Evolutionary conservation across 2,888 invertebrate genomes (phyloP), one percentile per base, ranked within the genome.

Genomic region (Seira sanloemensis): DNA sequence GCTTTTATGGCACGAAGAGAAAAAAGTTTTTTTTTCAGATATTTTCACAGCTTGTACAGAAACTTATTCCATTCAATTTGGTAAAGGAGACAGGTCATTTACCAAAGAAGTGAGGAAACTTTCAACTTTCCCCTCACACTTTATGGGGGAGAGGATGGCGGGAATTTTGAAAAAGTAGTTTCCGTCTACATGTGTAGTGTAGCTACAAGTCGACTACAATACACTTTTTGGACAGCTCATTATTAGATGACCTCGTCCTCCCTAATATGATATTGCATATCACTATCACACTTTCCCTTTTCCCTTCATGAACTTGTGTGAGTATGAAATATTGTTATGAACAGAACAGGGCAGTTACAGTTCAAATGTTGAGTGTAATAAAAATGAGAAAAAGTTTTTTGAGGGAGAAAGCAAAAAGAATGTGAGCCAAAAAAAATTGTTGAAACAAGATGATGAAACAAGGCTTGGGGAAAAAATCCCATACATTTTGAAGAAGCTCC

Each of bases 41-140:
- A 18, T 74, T 21, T 37, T 62, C 37, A 1, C 24, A n/a, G n/a
- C n/a, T n/a, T n/a, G n/a, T n/a, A 37, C 25, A 78, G 62, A 72
- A 67, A 73, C 24, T 46, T 72, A 72, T 46, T 26, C 50, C 66
- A 79, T 79, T 73, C 67, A 72, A 67, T 79, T 79, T 79, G 67
- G 50, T 21, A 23, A 46, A 46, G 46, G 50, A 66, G 67, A 67
- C 67, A 73, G 66, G 67, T 73, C 72, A 79, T 79, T 79, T 79
- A 73, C 66, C 46, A 50, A 73, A 73, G 7, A 66, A 66, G 66
- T 4, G 23, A 2, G 12, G 19, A 19, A 23, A n/a, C n/a, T n/a
- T n/a, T n/a, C n/a, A n/a, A n/a, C n/a, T 37, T 12, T 12, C 12
- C 37, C 37, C 12, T 37, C 37, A 37, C 12, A 7, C 37, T 37